Percentiles rank a stretch among this genome's conserved stretches.
Evolutionary conservation across 2,888 invertebrate species (phyloP).

Genomic region (Microchrysa polita): DNA sequence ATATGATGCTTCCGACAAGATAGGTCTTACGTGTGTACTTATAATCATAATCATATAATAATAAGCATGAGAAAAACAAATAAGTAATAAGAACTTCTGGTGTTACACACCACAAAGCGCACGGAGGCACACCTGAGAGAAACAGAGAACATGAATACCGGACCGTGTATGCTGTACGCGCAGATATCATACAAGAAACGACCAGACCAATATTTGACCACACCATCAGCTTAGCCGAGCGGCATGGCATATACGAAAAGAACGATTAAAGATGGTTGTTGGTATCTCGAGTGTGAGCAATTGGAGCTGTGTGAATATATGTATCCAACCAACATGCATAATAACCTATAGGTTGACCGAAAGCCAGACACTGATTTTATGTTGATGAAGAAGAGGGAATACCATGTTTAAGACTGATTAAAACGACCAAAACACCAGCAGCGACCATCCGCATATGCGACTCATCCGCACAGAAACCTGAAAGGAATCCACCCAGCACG

Average conservation of each 20-base stretch:
- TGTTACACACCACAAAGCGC: slow-evolving; percentile 53
- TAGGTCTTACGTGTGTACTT: slow-evolving; percentile 42
- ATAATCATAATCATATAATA: slow-evolving; percentile 46
- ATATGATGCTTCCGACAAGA: slow-evolving; percentile 41
- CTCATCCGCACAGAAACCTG: neutral
- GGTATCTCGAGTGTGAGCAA: slow-evolving; percentile 8
- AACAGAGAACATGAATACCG: slow-evolving; percentile 12
- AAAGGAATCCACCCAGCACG: slow-evolving; percentile 23
- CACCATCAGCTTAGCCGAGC: slow-evolving; percentile 27
- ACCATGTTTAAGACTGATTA: slow-evolving; percentile 33
- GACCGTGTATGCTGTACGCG: neutral
- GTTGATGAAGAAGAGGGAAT: slow-evolving; percentile 38
- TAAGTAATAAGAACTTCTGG: slow-evolving; percentile 56
- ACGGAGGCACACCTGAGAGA: slow-evolving; percentile 34
- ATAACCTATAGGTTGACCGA: too few relatives aligned
- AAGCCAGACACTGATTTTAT: slow-evolving; percentile 40
- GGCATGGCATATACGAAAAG: neutral
- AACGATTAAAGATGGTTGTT: slow-evolving; percentile 2
- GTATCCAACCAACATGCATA: slow-evolving; percentile 10
- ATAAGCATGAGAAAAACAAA: slow-evolving; percentile 53
- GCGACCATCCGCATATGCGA: slow-evolving; percentile 1
- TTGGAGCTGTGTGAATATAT: slow-evolving; percentile 17
- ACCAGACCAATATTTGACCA: slow-evolving; percentile 35
- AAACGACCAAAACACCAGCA: slow-evolving; percentile 14
- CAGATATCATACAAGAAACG: slow-evolving; percentile 33